Percentiles rank a stretch among this genome's conserved stretches.
These are phyloP conservation scores for Himalopsyche kuldschensis DNA, from an alignment of 2,888 invertebrate species.

Conservation along the genomic window DNA sequence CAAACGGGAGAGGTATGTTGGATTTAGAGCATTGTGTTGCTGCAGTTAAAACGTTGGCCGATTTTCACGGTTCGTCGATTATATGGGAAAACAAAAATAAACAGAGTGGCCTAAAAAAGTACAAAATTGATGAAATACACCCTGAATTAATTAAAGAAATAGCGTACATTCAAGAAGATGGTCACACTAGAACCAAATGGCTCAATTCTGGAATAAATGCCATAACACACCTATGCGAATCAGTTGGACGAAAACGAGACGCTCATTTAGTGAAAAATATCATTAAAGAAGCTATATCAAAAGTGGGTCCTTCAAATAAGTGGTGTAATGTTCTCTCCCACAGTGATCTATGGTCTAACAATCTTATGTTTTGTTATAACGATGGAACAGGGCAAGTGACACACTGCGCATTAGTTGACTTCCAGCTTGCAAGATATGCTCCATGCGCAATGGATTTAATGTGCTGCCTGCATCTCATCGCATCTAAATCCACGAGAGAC, in stretches of 20 bases:
- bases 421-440: slow-evolving; percentile 66
- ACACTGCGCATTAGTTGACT: slow-evolving; percentile 69
- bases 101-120: slow-evolving; percentile 28
- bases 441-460: slow-evolving; percentile 69
- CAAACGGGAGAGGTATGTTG: slow-evolving; percentile 43
- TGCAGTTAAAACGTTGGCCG: slow-evolving; percentile 53
- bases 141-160: slow-evolving; percentile 42
- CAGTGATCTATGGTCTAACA: slow-evolving; percentile 67
- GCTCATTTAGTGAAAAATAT: slow-evolving; percentile 43
- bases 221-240: slow-evolving; percentile 47
- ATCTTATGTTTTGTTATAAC: slow-evolving; percentile 59
- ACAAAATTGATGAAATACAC: slow-evolving; percentile 42
- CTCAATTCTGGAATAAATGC: slow-evolving; percentile 49
- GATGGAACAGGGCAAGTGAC: slow-evolving; percentile 50
- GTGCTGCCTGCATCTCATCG: slow-evolving; percentile 59
- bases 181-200: slow-evolving; percentile 49
- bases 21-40: slow-evolving; percentile 54
- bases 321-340: slow-evolving; percentile 61
- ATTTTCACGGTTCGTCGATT: slow-evolving; percentile 59
- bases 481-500: slow-evolving; percentile 54
- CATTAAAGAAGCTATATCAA: slow-evolving; percentile 45
- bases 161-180: slow-evolving; percentile 42
- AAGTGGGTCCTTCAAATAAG: slow-evolving; percentile 46
- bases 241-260: slow-evolving; percentile 43
- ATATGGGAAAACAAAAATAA: slow-evolving; percentile 52